Evolutionary conservation across 2,113 vertebrate genomes (phyloP).

Genomic region (Rhabdomys dilectus): DNA sequence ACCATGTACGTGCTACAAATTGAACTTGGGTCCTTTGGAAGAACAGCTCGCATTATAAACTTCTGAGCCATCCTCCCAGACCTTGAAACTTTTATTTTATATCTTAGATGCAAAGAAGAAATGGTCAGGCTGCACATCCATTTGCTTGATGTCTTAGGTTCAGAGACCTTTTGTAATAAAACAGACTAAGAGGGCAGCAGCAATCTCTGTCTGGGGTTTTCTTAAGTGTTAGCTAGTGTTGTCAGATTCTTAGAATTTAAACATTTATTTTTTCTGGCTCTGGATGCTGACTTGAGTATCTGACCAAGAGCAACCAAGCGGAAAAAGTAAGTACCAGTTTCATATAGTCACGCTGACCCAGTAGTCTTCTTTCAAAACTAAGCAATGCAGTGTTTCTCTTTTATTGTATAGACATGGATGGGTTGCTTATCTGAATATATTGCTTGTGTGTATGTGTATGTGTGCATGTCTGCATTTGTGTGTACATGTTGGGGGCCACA

Average conservation of each 20-base stretch:
- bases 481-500: background rate
- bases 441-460: background rate
- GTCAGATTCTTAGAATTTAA: constrained; percentile 43
- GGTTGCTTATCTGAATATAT: background rate
- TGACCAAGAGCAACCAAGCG: background rate
- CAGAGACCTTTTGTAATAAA: background rate
- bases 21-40: background rate
- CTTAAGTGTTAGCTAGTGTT: background rate
- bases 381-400: background rate
- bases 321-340: background rate
- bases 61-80: background rate
- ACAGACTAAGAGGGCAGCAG: background rate
- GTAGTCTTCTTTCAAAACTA: background rate
- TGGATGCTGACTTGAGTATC: background rate
- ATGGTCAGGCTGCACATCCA: background rate
- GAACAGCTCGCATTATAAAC: background rate
- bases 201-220: background rate
- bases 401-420: background rate
- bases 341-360: background rate
- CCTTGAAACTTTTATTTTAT: background rate
- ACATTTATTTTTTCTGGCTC: background rate
- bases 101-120: constrained; percentile 12
- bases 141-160: background rate
- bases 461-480: background rate
- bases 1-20: too few species aligned